Percentiles rank a stretch among this genome's conserved stretches.
Conservation (phyloP, 2,888 invertebrate species). For the Drosophila anceps region DNA sequence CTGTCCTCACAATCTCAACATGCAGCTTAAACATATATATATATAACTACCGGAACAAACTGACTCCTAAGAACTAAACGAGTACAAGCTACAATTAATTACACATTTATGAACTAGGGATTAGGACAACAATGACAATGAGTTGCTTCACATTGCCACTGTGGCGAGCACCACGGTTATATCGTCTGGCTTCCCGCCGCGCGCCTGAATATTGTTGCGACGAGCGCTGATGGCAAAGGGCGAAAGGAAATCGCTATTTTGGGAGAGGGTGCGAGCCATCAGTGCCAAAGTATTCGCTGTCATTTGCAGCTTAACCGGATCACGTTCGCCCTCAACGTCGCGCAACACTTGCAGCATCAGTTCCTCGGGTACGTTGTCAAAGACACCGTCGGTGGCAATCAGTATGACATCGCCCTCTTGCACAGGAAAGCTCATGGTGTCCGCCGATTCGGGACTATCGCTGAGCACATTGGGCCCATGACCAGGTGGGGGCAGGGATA, state of each 20-base stretch:
- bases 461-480: constrained; percentile 94
- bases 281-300: constrained; percentile 97
- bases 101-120: constrained; percentile 59
- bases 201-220: constrained; percentile 96
- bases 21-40: constrained; percentile 58
- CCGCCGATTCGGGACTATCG: constrained; percentile 97
- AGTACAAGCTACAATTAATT: constrained; percentile 66
- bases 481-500: constrained; percentile 96
- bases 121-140: constrained; percentile 32
- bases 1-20: constrained; percentile 61
- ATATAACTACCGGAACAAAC: constrained; percentile 68
- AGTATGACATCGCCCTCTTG: constrained; percentile 97
- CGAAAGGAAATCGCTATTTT: constrained; percentile 97
- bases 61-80: constrained; percentile 67
- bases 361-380: constrained; percentile 98
- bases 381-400: constrained; percentile 98
- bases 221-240: constrained; percentile 97
- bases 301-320: constrained; percentile 92
- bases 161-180: constrained; percentile 98
- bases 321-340: constrained; percentile 90
- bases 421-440: constrained; percentile 93
- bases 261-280: constrained; percentile 97
- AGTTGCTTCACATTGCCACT: constrained; percentile 89
- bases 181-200: constrained; percentile 99
- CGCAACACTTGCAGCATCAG: constrained; percentile 94